A percentile compares a stretch with the other conserved stretches of the same genome.
phyloP scores from a whole-genome alignment of 2,888 invertebrate species.

The Clivina fossor region DNA sequence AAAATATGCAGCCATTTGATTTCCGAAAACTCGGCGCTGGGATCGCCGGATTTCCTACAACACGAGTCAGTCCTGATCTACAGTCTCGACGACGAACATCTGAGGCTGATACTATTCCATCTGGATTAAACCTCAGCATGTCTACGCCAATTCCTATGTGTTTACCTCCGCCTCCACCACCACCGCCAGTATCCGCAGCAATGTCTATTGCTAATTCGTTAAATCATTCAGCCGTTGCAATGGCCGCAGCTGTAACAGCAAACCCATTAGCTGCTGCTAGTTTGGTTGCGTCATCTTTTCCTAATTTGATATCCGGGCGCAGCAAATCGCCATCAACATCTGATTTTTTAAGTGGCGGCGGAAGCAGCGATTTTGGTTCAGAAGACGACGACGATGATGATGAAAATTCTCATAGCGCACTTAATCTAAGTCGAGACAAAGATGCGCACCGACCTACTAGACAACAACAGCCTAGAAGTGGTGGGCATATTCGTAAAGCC shows the following conservation, averaged over 20 bases:
- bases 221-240: constrained; percentile 65
- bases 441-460: constrained; percentile 54
- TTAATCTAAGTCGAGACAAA: constrained; percentile 65
- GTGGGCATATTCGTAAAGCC: constrained; percentile 62
- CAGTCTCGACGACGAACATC: constrained; percentile 57
- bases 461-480: constrained; percentile 52
- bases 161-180: constrained; percentile 60
- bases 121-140: constrained; percentile 64
- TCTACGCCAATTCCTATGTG: constrained; percentile 65
- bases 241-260: constrained; percentile 63
- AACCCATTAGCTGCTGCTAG: constrained; percentile 63
- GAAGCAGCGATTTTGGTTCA: constrained; percentile 56
- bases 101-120: constrained; percentile 51
- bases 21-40: constrained; percentile 77
- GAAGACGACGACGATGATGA: constrained; percentile 64
- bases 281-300: constrained; percentile 64
- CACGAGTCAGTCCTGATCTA: constrained; percentile 50
- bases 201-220: constrained; percentile 58
- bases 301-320: constrained; percentile 60
- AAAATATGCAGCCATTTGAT: constrained; percentile 96
- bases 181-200: constrained; percentile 61
- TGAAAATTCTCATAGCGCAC: constrained; percentile 63
- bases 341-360: constrained; percentile 50
- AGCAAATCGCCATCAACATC: constrained; percentile 55
- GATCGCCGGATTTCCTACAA: constrained; percentile 60